A percentile compares a stretch with the other conserved stretches of the same genome.
Evolutionary conservation across 2,888 invertebrate species (phyloP).

Genomic region (Nomada hirtipes): DNA sequence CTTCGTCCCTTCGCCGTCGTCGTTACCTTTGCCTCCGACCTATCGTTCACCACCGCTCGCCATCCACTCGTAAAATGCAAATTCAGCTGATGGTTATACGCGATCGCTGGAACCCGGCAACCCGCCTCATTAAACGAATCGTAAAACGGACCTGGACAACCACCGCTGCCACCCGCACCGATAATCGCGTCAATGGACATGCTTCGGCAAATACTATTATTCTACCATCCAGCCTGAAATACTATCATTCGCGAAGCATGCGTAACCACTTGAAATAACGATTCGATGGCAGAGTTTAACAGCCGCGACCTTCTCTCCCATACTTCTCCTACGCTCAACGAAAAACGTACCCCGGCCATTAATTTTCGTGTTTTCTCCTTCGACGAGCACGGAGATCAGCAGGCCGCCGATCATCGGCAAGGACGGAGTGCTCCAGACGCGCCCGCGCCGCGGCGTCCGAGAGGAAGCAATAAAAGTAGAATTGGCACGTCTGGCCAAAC

Average conservation of each 20-base stretch:
- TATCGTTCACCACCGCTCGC: slow-evolving; percentile 54
- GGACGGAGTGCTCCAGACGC: slow-evolving; percentile 64
- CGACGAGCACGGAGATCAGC: slow-evolving; percentile 69
- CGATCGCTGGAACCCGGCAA: slow-evolving; percentile 70
- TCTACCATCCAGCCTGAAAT: no score
- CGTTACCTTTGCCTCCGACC: neutral
- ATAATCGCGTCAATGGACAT: slow-evolving; percentile 67
- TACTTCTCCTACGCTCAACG: no score
- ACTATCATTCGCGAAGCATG: no score
- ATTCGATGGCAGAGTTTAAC: no score
- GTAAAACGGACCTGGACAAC: slow-evolving; percentile 71
- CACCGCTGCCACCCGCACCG: slow-evolving; percentile 54
- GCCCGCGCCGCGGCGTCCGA: slow-evolving; percentile 44
- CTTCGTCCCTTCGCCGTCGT: neutral
- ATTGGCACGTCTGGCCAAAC: slow-evolving; percentile 75
- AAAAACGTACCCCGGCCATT: no score
- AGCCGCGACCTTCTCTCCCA: no score
- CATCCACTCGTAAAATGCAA: slow-evolving; percentile 79
- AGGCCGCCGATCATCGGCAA: slow-evolving; percentile 70
- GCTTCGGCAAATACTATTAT: no score
- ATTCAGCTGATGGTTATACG: slow-evolving; percentile 75
- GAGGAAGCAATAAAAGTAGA: slow-evolving; percentile 72
- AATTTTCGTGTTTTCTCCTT: no score
- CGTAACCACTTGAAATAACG: no score
- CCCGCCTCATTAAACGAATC: slow-evolving; percentile 74